Evolutionary conservation across 2,888 invertebrate genomes (phyloP), one percentile per base, ranked within the genome.

Genomic region (Elegia similella): DNA sequence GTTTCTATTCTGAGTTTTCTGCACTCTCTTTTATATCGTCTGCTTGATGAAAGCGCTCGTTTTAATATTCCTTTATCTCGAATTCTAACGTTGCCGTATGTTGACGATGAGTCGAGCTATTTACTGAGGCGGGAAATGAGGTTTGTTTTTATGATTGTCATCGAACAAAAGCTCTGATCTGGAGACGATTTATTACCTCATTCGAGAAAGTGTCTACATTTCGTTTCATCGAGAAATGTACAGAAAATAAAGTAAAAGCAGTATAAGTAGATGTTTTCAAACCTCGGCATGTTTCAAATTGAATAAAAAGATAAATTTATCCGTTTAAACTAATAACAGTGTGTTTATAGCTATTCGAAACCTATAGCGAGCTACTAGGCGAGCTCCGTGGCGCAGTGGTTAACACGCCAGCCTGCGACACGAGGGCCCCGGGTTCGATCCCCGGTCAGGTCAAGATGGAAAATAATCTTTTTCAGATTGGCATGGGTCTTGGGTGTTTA

Each of bases 21-120:
- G 10, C 3, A 34, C 38, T 38, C 12, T 38, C 38, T 38, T n/a
- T 38, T 12, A 12, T n/a, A 2, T 12, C n/a, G 38, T 10, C 38
- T 38, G 38, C 38, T 47, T 55, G 17, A 55, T 46, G 46, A 55
- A 44, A 55, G 32, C 54, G 13, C 54, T 43, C 54, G 32, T 44
- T 55, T 55, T 55, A 55, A 55, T 55, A 55, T 55, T 55, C 54
- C 54, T 55, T 55, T 55, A 44, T 55, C 54, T 44, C n/a, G 46
- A 17, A 38, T 50, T 50, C 16, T 50, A 48, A 48, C 32, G 30
- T n/a, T n/a, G 29, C 34, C 34, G 32, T 50, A n/a, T 50, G 50
- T 50, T 34, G 50, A 50, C 50, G 38, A 50, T 16, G 50, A 50
- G 50, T 8, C 5, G 12, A 29, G 47, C 50, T 50, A 17, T 55